phyloP scores from a whole-genome alignment of 2,888 invertebrate species.

The Dastarcus helophoroides region DNA sequence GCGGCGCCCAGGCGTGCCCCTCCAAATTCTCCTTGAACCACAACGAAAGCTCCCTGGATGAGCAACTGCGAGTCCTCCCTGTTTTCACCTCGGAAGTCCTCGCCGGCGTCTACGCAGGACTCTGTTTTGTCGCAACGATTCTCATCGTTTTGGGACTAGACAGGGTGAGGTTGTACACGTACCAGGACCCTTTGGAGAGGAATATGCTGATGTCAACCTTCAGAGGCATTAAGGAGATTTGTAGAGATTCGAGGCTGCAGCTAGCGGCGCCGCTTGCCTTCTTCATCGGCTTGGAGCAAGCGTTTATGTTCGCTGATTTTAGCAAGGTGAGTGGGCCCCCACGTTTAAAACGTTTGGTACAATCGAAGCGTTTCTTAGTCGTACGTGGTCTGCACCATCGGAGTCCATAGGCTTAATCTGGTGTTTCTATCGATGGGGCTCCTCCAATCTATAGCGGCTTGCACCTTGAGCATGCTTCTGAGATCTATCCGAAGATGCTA shows the following conservation, averaged over 20 bases:
- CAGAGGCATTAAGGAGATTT: constrained; percentile 40
- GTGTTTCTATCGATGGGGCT: constrained; percentile 64
- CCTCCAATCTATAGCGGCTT: constrained; percentile 64
- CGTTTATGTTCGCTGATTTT: constrained; percentile 74
- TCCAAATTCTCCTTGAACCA: constrained; percentile 10
- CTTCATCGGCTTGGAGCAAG: constrained; percentile 75
- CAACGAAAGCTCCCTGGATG: constrained; percentile 15
- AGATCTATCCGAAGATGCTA: constrained; percentile 62
- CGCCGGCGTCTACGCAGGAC: constrained; percentile 35
- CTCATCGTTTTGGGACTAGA: constrained; percentile 39
- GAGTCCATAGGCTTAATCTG: constrained; percentile 60
- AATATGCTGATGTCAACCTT: constrained; percentile 38
- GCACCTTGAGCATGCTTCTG: constrained; percentile 68
- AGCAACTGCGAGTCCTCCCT: constrained; percentile 26
- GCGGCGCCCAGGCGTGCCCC: constrained; percentile 48
- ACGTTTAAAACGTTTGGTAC: constrained; percentile 3
- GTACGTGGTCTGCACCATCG: constrained; percentile 72
- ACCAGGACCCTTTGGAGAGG: constrained; percentile 39
- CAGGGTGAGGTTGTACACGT: constrained; percentile 44
- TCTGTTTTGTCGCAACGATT: constrained; percentile 36
- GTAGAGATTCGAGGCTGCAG: constrained; percentile 52
- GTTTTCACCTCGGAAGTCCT: constrained; percentile 32
- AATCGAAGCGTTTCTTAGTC: constrained; percentile 43
- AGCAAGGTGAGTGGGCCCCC: constrained; percentile 49
- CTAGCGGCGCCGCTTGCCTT: constrained; percentile 66